These are phyloP conservation scores for Alloplasta piceator DNA, from an alignment of 2,888 invertebrate genomes.

Conservation along the genomic window DNA sequence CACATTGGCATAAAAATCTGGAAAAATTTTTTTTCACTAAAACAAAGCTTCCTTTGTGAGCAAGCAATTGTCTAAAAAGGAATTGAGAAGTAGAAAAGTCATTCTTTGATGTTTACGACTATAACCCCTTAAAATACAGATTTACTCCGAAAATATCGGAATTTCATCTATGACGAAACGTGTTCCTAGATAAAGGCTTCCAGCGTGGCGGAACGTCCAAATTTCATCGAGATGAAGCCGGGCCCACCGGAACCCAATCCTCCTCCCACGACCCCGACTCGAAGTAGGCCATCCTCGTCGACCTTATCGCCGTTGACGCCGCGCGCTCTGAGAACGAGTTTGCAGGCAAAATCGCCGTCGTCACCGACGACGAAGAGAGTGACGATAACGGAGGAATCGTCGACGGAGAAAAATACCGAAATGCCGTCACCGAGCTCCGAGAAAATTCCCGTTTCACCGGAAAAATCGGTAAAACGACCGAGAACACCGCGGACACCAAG, in stretches of 20 bases:
- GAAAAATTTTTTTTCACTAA: too few species aligned
- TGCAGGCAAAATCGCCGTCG: constrained; percentile 67
- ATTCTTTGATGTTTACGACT: too few species aligned
- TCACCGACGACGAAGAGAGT: constrained; percentile 47
- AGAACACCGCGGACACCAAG: constrained; percentile 24
- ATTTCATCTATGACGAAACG: constrained; percentile 13
- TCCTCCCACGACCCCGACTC: constrained; percentile 78
- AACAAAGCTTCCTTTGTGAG: too few species aligned
- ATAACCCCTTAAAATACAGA: neutral
- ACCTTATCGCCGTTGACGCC: constrained; percentile 74
- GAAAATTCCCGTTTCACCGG: constrained; percentile 13
- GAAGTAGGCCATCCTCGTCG: constrained; percentile 69
- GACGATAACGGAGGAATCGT: constrained; percentile 27
- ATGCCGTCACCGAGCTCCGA: neutral
- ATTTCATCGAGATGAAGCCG: constrained; percentile 54
- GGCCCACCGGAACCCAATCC: constrained; percentile 73
- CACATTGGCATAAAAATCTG: too few species aligned
- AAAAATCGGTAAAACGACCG: neutral
- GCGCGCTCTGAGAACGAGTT: constrained; percentile 74
- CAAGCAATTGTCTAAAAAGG: too few species aligned
- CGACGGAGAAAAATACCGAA: neutral
- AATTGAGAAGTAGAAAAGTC: too few species aligned
- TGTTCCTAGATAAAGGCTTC: constrained; percentile 50
- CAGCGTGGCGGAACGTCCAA: constrained; percentile 50
- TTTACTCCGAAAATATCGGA: neutral